Evolutionary conservation across 2,797 vertebrate genomes (phyloP), one percentile per base, ranked within the genome.

Genomic region (Ataeniobius toweri): DNA sequence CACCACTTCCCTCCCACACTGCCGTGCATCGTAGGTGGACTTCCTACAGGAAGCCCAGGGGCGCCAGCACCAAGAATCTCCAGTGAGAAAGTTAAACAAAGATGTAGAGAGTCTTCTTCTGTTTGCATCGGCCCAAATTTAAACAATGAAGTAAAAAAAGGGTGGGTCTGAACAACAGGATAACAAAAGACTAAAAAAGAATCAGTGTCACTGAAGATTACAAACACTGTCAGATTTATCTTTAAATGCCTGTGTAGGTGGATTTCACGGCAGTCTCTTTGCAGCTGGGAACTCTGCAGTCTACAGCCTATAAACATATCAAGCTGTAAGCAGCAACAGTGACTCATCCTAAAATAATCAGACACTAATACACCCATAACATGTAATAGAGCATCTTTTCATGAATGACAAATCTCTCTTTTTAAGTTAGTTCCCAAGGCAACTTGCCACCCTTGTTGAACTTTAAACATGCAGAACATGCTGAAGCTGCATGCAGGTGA

Each of bases 41-140:
- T 91, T 93, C 93, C 92, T 89, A 79, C 83, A 94, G 93, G 93
- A 94, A 93, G 91, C 73, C n/a, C 31, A 78, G 83, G 67, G 75
- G 78, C 56, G 46, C 83, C 83, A 78, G 55, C 13, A 69, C 59
- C 82, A 82, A 90, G 88, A 91, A 87, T 90, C 89, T 90, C 90
- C 88, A 85, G 75, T 88, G 80, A 86, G 71, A 82, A 75, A 86
- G 75, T 85, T 86, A 83, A 86, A 89, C 85, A 89, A 88, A 81
- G 74, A 81, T 78, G 84, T 73, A 83, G 56, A 14, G 71, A 79
- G 83, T 76, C 76, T 71, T 86, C 79, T 86, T 77, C 76, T 81
- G 51, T 61, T 71, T 61, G 83, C 72, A 84, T 28, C 24, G 39
- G 74, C 73, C 84, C 71, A 87, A 26, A 85, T 89, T 86, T 81